Evolutionary conservation across 2,888 invertebrate species (phyloP), one percentile per base, ranked within the genome.

Genomic region (Netelia fuscicornis): DNA sequence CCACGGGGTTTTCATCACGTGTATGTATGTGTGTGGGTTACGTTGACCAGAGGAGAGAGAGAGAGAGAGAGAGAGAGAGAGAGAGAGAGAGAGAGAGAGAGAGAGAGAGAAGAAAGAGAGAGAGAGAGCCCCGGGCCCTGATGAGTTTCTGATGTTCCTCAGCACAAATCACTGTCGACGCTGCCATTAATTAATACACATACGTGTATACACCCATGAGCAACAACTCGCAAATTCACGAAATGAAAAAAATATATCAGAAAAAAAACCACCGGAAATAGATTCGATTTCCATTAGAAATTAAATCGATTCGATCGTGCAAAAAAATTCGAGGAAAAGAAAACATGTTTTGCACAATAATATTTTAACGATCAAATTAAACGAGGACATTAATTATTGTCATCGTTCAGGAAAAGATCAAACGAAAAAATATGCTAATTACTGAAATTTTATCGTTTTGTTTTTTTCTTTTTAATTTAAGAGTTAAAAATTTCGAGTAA

Each of bases 111-210:
- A 17, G 17, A 17, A 0, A 58, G 48, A 56, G 42, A 13, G 30
- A 70, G 68, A 23, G 2, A 13, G 20, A 60, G 54, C 25, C 42
- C 10, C 48, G 72, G 58, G 74, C 76, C 75, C 86, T 89, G 89
- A 89, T 89, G 89, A 89, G 87, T 87, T 89, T 86, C 88, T 89
- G 89, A 89, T 89, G 89, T 77, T 87, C 68, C 52, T 71, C 70
- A 17, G 42, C 86, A 88, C 87, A 86, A 86, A 89, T 89, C 89
- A 89, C 89, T 87, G 89, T 87, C 89, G 68, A 74, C 77, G 74
- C 78, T 80, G 37, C 86, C 84, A 88, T 87, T 87, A 88, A 89
- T 86, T 82, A 79, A 82, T 76, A 79, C 72, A 25, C 81, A 60
- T 54, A 60, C 67, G 25, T 62, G 58, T 11, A 8, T 23, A 25